phyloP scores from a whole-genome alignment of 2,113 vertebrate genomes.

The Eolophus roseicapilla region DNA sequence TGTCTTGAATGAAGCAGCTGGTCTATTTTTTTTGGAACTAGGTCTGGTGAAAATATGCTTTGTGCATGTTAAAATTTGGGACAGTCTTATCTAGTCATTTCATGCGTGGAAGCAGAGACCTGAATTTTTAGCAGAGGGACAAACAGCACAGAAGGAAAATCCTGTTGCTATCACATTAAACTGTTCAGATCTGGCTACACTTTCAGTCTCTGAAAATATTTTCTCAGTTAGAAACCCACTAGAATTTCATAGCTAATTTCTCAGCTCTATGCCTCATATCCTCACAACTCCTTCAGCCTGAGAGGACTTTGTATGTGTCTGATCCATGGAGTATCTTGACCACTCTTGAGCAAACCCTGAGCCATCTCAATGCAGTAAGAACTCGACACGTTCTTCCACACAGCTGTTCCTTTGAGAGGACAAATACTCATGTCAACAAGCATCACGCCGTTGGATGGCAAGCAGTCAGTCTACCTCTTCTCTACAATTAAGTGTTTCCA shows the following conservation, averaged over 20 bases:
- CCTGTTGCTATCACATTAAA: background rate
- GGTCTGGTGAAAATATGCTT: background rate
- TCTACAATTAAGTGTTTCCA: background rate
- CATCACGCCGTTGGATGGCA: background rate
- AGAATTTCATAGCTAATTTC: background rate
- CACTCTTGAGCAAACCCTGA: background rate
- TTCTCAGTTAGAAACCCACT: background rate
- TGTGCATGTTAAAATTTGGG: background rate
- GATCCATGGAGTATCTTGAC: background rate
- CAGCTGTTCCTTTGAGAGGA: background rate
- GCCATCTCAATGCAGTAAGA: accelerated
- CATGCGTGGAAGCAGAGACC: background rate
- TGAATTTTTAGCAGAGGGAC: background rate
- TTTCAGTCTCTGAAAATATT: background rate
- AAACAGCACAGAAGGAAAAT: background rate
- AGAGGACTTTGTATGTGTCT: background rate
- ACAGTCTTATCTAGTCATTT: background rate
- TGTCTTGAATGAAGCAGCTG: background rate
- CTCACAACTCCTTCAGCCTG: background rate
- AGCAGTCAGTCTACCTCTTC: background rate
- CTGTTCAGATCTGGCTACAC: background rate
- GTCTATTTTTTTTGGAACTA: background rate
- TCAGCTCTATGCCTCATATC: background rate
- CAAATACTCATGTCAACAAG: background rate
- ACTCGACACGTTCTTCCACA: background rate